A percentile compares a stretch with the other conserved stretches of the same genome.
phyloP scores from a whole-genome alignment of 2,113 vertebrate species.

The Paramormyrops kingsleyae region DNA sequence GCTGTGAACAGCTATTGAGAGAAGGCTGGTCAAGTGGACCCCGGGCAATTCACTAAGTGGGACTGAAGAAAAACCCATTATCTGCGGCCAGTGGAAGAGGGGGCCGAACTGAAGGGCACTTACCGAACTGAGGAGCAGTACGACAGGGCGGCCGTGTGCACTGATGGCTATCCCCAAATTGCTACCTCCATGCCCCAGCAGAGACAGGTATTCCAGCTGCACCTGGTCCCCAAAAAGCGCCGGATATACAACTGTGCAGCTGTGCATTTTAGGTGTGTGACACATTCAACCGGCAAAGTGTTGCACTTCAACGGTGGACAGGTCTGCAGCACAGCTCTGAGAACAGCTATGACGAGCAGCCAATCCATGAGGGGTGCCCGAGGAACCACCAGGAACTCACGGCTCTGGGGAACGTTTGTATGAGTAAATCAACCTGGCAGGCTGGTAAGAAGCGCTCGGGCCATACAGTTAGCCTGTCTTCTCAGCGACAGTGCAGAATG shows the following conservation, averaged over 20 bases:
- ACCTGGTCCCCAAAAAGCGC: background rate
- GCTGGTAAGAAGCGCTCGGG: conserved; percentile 38
- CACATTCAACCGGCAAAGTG: conserved; percentile 32
- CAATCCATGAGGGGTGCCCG: background rate
- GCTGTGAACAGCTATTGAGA: conserved; percentile 35
- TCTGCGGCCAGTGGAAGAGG: conserved; percentile 16
- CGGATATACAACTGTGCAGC: background rate
- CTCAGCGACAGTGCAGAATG: conserved; percentile 39
- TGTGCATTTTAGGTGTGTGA: background rate
- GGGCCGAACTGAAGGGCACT: conserved; percentile 18
- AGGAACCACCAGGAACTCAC: background rate
- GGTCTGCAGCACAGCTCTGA: conserved; percentile 28
- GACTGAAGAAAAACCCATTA: conserved; percentile 29
- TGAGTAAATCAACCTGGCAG: conserved; percentile 28
- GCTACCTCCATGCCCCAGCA: background rate
- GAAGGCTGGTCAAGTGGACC: conserved; percentile 39
- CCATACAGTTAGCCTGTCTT: conserved; percentile 30
- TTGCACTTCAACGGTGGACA: background rate
- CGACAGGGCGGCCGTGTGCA: background rate
- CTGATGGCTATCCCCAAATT: background rate
- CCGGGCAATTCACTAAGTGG: conserved; percentile 48
- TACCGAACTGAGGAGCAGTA: conserved; percentile 7
- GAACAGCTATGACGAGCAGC: conserved; percentile 20
- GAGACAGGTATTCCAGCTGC: background rate
- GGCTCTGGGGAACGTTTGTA: background rate